Conservation (phyloP, 2,113 vertebrate genomes). For the Pelecanus crispus region DNA sequence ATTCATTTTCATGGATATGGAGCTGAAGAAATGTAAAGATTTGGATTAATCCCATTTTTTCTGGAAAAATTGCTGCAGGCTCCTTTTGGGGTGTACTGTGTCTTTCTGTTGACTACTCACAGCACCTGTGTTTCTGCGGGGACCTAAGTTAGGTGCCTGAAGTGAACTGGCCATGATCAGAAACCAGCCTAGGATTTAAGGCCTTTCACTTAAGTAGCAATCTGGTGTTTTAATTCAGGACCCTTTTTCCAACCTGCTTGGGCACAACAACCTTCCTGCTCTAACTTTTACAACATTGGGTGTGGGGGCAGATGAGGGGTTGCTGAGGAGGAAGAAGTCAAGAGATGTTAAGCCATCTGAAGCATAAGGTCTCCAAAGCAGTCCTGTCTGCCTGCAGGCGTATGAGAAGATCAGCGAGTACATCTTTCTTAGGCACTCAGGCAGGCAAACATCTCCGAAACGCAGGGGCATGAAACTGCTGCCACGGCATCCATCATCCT, state of each 20-base stretch:
- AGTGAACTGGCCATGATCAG: background rate
- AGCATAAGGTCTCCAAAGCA: background rate
- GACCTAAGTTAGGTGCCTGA: background rate
- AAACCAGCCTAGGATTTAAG: background rate
- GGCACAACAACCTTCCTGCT: background rate
- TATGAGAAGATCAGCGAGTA: background rate
- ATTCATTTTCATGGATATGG: background rate
- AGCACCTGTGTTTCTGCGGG: background rate
- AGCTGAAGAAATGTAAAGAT: background rate
- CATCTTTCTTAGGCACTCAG: constrained; percentile 41
- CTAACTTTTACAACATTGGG: background rate
- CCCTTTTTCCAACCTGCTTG: background rate
- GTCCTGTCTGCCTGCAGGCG: background rate
- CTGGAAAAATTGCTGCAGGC: background rate
- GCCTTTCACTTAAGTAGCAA: background rate
- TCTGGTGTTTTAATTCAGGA: background rate
- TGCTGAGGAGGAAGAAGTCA: background rate
- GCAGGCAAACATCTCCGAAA: constrained; percentile 42
- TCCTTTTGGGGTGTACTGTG: background rate
- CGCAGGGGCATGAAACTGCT: constrained; percentile 52
- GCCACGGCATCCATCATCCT: constrained; percentile 66
- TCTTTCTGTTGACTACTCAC: background rate
- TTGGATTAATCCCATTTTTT: background rate
- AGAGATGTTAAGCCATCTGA: background rate
- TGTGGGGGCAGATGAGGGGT: background rate